These are phyloP conservation scores for Monochamus saltuarius DNA, from an alignment of 1,140 invertebrate genomes.

Conservation along the genomic window DNA sequence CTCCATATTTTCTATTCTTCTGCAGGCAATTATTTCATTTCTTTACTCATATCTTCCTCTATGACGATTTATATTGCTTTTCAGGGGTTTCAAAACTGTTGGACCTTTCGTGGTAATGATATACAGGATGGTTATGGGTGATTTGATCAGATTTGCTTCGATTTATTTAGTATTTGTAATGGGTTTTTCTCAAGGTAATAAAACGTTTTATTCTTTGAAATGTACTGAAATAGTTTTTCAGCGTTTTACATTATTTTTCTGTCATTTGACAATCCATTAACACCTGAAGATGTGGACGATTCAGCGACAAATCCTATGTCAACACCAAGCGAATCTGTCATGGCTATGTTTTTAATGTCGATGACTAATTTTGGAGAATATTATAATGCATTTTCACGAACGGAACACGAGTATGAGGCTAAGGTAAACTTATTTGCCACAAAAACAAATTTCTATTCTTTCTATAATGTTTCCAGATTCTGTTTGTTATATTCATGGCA, in stretches of 20 bases:
- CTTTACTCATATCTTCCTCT: background rate
- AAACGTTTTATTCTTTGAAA: constrained; percentile 6
- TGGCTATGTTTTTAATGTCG: constrained; percentile 98
- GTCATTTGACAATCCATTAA: constrained; percentile 78
- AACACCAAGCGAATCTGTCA: constrained; percentile 87
- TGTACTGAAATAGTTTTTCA: constrained; percentile 51
- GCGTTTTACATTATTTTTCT: constrained; percentile 91
- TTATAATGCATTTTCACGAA: constrained; percentile 84
- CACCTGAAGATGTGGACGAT: constrained; percentile 70
- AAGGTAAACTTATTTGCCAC: constrained; percentile 62
- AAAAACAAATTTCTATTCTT: too few relatives aligned
- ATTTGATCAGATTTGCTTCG: constrained; percentile 90
- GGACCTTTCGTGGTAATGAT: constrained; percentile 99
- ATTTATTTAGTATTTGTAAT: constrained; percentile 97
- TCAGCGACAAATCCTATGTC: constrained; percentile 80
- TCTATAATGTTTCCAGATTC: constrained; percentile 58
- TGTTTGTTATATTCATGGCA: constrained; percentile 95
- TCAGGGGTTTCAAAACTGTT: constrained; percentile 93
- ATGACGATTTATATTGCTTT: constrained; percentile 41
- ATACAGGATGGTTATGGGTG: constrained; percentile 96
- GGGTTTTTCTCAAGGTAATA: constrained; percentile 92
- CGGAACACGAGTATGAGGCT: constrained; percentile 83
- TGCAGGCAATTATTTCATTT: constrained; percentile 68
- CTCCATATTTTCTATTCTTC: constrained; percentile 98
- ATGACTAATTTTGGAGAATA: constrained; percentile 95